Evolutionary conservation across 2,113 vertebrate genomes (phyloP).

Genomic region (Etheostoma cragini): DNA sequence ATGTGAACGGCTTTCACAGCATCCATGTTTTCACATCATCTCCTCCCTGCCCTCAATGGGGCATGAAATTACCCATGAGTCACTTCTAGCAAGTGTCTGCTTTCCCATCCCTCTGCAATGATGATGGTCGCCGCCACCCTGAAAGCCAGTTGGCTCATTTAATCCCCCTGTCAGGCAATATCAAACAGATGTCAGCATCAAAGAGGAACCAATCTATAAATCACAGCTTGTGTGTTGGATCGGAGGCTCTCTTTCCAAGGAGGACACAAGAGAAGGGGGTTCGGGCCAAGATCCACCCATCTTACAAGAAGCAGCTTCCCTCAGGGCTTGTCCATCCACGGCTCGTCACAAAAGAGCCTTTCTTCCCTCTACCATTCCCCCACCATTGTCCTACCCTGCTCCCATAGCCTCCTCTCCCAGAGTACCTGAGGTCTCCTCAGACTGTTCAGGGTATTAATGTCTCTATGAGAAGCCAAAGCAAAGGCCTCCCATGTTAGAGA

Average conservation of each 20-base stretch:
- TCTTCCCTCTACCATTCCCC: constrained; percentile 74
- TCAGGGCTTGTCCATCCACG: constrained; percentile 77
- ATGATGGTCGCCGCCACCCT: constrained; percentile 74
- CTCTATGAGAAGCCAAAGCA: constrained; percentile 59
- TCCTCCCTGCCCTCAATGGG: constrained; percentile 47
- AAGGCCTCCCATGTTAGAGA: constrained; percentile 61
- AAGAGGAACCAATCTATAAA: constrained; percentile 81
- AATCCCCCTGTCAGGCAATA: constrained; percentile 77
- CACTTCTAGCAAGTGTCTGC: constrained; percentile 61
- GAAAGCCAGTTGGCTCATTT: constrained; percentile 74
- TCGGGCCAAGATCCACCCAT: constrained; percentile 81
- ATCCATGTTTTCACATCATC: constrained; percentile 63
- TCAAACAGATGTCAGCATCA: constrained; percentile 84
- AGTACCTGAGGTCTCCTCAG: constrained; percentile 73
- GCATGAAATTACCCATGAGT: constrained; percentile 74
- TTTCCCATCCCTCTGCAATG: constrained; percentile 66
- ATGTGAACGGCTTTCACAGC: constrained; percentile 37
- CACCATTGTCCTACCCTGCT: constrained; percentile 78
- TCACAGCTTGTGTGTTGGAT: constrained; percentile 79
- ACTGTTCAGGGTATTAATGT: constrained; percentile 74
- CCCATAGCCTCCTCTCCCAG: constrained; percentile 72
- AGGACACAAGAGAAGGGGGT: constrained; percentile 77
- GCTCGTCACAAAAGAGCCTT: constrained; percentile 81
- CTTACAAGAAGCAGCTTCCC: constrained; percentile 78
- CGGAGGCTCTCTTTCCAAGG: constrained; percentile 67